Percentiles rank a stretch among this genome's conserved stretches.
Conservation (phyloP, 2,888 invertebrate species). For the Agonopterix subpropinquella region DNA sequence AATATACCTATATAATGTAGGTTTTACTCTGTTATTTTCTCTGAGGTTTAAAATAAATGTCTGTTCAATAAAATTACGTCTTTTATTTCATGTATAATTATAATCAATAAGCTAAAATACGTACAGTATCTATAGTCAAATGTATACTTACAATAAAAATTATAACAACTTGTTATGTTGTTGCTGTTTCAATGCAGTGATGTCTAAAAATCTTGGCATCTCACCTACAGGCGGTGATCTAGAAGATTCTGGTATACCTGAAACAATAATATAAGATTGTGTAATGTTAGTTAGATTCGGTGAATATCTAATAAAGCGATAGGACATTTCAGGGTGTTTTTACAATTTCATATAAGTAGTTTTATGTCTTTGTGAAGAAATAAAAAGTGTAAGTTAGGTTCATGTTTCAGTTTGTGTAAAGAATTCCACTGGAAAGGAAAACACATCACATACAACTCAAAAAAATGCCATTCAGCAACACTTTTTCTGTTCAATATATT, state of each 20-base stretch:
- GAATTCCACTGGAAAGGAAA: too few relatives aligned
- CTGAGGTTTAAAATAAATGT: conserved; percentile 71
- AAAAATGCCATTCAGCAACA: too few relatives aligned
- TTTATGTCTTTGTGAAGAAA: too few relatives aligned
- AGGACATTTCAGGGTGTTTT: too few relatives aligned
- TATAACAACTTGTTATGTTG: conserved; percentile 80
- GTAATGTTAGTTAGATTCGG: too few relatives aligned
- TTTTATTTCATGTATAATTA: conserved; percentile 29
- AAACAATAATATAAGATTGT: conserved; percentile 15
- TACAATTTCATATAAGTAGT: too few relatives aligned
- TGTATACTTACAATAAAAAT: conserved; percentile 10
- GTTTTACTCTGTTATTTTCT: conserved; percentile 61
- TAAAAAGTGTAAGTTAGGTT: too few relatives aligned
- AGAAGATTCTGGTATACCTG: conserved; percentile 29
- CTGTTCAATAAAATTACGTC: conserved; percentile 48
- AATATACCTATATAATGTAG: conserved; percentile 28
- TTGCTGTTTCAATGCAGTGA: conserved; percentile 81
- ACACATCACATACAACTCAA: too few relatives aligned
- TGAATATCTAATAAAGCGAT: too few relatives aligned
- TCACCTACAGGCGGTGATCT: conserved; percentile 29
- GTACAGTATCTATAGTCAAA: conserved; percentile 9
- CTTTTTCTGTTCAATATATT: too few relatives aligned
- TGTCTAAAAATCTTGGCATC: conserved; percentile 78
- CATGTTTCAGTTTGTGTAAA: too few relatives aligned
- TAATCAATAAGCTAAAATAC: conserved; percentile 7